These are phyloP conservation scores for Crematogaster levior DNA, from an alignment of 2,888 invertebrate species.

Conservation along the genomic window DNA sequence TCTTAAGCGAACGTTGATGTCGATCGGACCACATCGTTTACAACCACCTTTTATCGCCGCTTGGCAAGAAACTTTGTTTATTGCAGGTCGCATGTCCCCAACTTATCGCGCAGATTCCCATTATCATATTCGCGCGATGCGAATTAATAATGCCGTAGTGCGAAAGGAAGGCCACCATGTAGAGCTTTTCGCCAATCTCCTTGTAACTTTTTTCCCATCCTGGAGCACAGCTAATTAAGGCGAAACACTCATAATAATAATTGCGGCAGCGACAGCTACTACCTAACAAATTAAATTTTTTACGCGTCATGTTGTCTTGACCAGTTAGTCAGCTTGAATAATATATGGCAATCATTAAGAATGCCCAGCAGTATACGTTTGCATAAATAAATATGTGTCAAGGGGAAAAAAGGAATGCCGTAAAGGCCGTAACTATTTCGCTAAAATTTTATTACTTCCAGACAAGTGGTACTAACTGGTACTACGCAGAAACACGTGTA, in stretches of 20 bases:
- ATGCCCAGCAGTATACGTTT: constrained; percentile 11
- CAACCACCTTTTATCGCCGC: not conserved
- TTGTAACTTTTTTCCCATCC: constrained; percentile 24
- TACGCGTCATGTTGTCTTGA: constrained; percentile 30
- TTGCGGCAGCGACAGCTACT: constrained; percentile 19
- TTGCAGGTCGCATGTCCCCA: not conserved
- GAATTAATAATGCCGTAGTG: constrained; percentile 15
- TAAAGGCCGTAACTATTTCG: constrained; percentile 4
- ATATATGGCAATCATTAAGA: constrained; percentile 32
- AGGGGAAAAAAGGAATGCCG: constrained; percentile 6
- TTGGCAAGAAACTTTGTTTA: constrained; percentile 35
- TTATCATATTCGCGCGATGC: constrained; percentile 26
- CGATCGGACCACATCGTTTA: constrained; percentile 1
- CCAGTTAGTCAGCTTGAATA: constrained; percentile 42
- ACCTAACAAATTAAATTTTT: constrained; percentile 46
- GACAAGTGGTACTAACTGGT: not conserved
- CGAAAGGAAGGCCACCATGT: not conserved
- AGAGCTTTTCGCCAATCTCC: constrained; percentile 12
- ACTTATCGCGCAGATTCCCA: constrained; percentile 23
- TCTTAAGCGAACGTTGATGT: not conserved
- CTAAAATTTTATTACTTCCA: not conserved
- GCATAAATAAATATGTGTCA: constrained; percentile 48
- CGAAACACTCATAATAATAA: constrained; percentile 31
- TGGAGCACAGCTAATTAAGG: constrained; percentile 26
- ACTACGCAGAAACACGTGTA: not conserved